Conservation (phyloP, 2,888 invertebrate species). For the Hirudinaria manillensis region DNA sequence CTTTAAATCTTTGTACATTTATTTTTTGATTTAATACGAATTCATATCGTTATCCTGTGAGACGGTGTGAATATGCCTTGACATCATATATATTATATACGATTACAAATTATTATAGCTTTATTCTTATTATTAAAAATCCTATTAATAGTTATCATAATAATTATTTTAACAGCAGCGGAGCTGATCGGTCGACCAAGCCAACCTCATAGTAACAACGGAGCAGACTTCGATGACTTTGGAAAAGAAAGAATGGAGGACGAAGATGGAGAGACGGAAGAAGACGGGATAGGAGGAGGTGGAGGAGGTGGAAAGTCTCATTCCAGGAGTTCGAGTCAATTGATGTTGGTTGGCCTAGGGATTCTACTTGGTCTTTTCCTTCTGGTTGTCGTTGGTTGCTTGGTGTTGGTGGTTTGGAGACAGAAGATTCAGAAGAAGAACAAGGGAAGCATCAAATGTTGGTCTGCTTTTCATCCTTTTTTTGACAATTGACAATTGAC, state of each 20-base stretch:
- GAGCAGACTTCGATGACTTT: not conserved
- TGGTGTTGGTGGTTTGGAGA: slow-evolving; percentile 25
- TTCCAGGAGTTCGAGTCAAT: slow-evolving; percentile 9
- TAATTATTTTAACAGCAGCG: too few relatives aligned
- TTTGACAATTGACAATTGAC: too few relatives aligned
- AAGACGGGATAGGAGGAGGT: not conserved
- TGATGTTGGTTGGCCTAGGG: slow-evolving; percentile 25
- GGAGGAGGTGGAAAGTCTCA: not conserved
- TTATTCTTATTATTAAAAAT: too few relatives aligned
- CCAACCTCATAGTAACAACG: too few relatives aligned
- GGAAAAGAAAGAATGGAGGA: not conserved
- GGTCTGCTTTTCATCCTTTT: too few relatives aligned
- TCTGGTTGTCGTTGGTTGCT: slow-evolving; percentile 16
- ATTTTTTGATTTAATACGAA: too few relatives aligned
- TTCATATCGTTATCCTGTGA: slow-evolving; percentile 11
- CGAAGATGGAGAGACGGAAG: not conserved
- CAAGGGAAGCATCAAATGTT: slow-evolving; percentile 3
- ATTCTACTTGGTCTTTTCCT: slow-evolving; percentile 22
- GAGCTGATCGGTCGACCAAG: too few relatives aligned
- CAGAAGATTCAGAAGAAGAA: slow-evolving; percentile 17
- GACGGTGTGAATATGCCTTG: not conserved
- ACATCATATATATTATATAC: not conserved
- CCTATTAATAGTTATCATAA: too few relatives aligned
- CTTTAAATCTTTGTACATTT: too few relatives aligned
- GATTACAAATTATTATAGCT: not conserved